A percentile compares a stretch with the other conserved stretches of the same genome.
Conservation (phyloP, 2,113 vertebrate genomes). For the Accipiter virgatus region DNA sequence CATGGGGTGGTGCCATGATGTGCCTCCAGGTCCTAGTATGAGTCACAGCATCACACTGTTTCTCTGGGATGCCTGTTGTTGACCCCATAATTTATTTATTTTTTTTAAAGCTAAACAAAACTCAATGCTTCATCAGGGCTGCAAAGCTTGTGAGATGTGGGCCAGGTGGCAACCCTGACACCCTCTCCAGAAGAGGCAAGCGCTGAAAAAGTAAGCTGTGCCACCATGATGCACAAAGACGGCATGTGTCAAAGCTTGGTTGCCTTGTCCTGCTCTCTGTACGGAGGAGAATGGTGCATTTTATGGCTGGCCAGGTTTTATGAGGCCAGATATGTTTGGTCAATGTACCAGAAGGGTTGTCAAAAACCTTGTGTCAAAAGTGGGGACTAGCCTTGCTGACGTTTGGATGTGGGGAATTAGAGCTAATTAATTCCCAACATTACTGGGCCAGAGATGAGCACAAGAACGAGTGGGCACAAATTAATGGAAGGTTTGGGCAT, state of each 20-base stretch:
- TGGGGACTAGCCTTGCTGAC: accelerated
- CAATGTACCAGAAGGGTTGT: neutral
- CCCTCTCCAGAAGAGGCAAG: neutral
- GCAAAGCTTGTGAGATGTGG: neutral
- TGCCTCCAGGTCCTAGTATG: neutral
- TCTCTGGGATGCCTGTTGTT: neutral
- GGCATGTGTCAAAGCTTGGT: accelerated
- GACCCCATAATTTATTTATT: neutral
- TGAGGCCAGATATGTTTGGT: neutral
- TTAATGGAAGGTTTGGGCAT: neutral
- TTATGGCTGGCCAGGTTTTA: neutral
- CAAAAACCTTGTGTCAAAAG: neutral
- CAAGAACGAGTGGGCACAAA: neutral
- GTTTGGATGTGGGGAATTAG: neutral
- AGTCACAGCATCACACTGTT: neutral
- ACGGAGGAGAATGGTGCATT: accelerated
- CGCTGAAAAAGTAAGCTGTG: neutral
- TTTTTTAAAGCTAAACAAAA: neutral
- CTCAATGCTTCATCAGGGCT: neutral
- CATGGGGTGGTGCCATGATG: neutral
- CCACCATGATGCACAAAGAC: neutral
- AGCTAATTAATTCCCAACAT: neutral
- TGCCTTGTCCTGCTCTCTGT: neutral
- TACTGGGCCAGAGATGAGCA: neutral
- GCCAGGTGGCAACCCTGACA: neutral